Evolutionary conservation across 2,888 invertebrate genomes (phyloP).

Genomic region (Agelastica alni): DNA sequence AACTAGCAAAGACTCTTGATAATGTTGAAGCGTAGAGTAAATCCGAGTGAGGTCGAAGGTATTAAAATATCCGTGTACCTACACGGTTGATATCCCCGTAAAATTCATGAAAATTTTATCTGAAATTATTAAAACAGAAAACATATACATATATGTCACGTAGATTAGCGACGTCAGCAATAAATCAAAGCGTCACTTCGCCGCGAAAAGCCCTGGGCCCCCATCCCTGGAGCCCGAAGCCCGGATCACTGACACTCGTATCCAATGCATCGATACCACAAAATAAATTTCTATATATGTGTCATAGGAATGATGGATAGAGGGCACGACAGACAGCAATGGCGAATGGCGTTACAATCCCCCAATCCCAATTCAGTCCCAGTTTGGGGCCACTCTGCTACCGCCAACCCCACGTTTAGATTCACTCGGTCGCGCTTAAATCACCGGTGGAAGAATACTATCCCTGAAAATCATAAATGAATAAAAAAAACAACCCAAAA

Average conservation of each 20-base stretch:
- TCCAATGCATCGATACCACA: slow-evolving; percentile 55
- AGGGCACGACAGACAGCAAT: slow-evolving; percentile 53
- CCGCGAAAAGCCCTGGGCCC: slow-evolving; percentile 42
- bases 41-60: too few species aligned
- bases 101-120: slow-evolving; percentile 56
- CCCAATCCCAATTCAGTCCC: slow-evolving; percentile 23
- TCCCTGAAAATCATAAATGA: too few species aligned
- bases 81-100: too few species aligned
- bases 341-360: slow-evolving; percentile 35
- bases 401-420: slow-evolving; percentile 15
- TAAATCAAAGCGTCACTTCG: slow-evolving; percentile 59
- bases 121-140: slow-evolving; percentile 57
- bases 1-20: too few species aligned
- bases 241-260: slow-evolving; percentile 30
- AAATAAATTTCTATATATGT: slow-evolving; percentile 57
- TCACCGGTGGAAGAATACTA: slow-evolving; percentile 8
- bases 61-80: too few species aligned
- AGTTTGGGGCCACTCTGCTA: slow-evolving; percentile 14
- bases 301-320: slow-evolving; percentile 55
- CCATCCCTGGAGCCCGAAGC: slow-evolving; percentile 24
- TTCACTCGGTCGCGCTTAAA: slow-evolving; percentile 40
- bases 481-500: too few species aligned
- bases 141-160: slow-evolving; percentile 58
- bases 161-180: slow-evolving; percentile 58
- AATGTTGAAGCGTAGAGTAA: too few species aligned